Percentiles rank a stretch among this genome's conserved stretches.
Conservation (phyloP, 2,888 invertebrate species). For the Drosophila monieri region DNA sequence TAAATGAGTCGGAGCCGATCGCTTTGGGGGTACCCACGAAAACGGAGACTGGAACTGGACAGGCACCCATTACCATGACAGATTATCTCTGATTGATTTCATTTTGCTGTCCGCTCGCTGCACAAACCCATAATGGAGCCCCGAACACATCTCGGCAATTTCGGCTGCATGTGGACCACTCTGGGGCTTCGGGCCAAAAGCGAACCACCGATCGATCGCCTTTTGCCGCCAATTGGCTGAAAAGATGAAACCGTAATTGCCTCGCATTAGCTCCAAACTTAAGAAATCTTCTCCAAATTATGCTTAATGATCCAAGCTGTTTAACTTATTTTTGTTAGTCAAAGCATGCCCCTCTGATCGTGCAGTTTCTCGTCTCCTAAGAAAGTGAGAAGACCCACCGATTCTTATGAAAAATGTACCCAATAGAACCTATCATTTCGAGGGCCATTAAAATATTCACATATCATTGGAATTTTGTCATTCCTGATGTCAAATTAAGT, state of each 20-base stretch:
- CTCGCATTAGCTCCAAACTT: slow-evolving; percentile 74
- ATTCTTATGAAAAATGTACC: not conserved
- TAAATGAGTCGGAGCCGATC: slow-evolving; percentile 66
- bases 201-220: slow-evolving; percentile 45
- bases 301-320: slow-evolving; percentile 65
- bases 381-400: slow-evolving; percentile 28
- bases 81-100: slow-evolving; percentile 80
- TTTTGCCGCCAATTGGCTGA: slow-evolving; percentile 75
- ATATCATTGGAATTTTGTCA: slow-evolving; percentile 36
- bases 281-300: slow-evolving; percentile 74
- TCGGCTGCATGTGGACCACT: slow-evolving; percentile 51
- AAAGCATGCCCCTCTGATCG: slow-evolving; percentile 26
- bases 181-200: slow-evolving; percentile 66
- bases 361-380: slow-evolving; percentile 6
- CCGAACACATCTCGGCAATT: slow-evolving; percentile 12
- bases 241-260: slow-evolving; percentile 73
- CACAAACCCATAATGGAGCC: slow-evolving; percentile 66
- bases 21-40: slow-evolving; percentile 43
- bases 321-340: slow-evolving; percentile 35
- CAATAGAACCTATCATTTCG: slow-evolving; percentile 4
- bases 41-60: slow-evolving; percentile 39
- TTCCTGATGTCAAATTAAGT: slow-evolving; percentile 34
- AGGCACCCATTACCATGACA: slow-evolving; percentile 77
- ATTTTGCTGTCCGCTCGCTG: slow-evolving; percentile 66
- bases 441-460: slow-evolving; percentile 17